phyloP scores from a whole-genome alignment of 2,888 invertebrate species.

The Troides helena region DNA sequence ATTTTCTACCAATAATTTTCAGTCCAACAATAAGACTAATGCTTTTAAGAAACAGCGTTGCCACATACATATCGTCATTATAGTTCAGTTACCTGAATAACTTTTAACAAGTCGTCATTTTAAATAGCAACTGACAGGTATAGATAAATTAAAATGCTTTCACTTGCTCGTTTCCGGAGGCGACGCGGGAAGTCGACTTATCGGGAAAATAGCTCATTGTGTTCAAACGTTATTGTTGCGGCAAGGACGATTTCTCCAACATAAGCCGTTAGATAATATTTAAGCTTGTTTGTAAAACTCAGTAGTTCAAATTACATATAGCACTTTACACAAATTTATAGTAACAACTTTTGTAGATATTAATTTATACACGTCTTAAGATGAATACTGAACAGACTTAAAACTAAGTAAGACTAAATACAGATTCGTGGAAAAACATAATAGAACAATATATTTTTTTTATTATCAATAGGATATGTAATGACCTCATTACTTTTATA shows the following conservation, averaged over 20 bases:
- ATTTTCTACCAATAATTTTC: no score
- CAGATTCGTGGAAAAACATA: no score
- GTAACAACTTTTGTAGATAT: not conserved
- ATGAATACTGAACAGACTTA: no score
- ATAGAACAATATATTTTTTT: no score
- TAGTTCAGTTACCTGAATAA: slow-evolving; percentile 1
- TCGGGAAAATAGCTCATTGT: slow-evolving; percentile 66
- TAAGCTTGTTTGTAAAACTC: slow-evolving; percentile 6
- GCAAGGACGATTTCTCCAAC: slow-evolving; percentile 66
- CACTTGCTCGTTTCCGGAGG: slow-evolving; percentile 63
- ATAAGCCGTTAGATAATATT: slow-evolving; percentile 25
- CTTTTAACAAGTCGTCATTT: slow-evolving; percentile 27
- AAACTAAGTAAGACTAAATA: no score
- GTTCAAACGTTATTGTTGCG: slow-evolving; percentile 49
- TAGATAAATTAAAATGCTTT: slow-evolving; percentile 48
- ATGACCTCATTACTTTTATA: no score
- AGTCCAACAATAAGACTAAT: no score
- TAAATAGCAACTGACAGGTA: slow-evolving; percentile 27
- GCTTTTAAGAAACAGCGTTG: not conserved
- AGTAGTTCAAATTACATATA: not conserved
- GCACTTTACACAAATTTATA: not conserved
- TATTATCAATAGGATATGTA: no score
- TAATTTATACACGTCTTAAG: not conserved
- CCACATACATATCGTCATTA: not conserved
- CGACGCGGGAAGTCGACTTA: slow-evolving; percentile 55